Evolutionary conservation across 2,797 vertebrate genomes (phyloP), one percentile per base, ranked within the genome.

Genomic region (Sebastiscus tertius): DNA sequence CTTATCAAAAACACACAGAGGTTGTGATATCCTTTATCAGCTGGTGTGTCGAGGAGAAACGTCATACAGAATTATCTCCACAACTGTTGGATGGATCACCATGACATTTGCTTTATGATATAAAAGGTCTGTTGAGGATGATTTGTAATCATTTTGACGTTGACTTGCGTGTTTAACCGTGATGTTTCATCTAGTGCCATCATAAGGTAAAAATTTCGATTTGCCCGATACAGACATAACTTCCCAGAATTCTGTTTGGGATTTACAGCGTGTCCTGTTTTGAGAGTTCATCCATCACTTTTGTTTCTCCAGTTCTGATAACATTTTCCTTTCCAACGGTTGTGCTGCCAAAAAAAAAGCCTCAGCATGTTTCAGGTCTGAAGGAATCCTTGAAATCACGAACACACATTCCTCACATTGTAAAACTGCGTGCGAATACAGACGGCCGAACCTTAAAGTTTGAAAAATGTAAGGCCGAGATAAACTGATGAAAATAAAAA

Each of bases 1-100:
- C 72, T 79, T 83, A 76, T 85, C 77, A 77, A 27, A 80, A 67
- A 54, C 60, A 80, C 67, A 84, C 69, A 64, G 12, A 62, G 29
- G 2, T 20, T 12, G 22, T 39, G 36, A 69, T 6, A 27, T 65
- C 65, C 1, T 1, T 4, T 65, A 69, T 65, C 67, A 29, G 61
- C 27, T 36, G 55, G 31, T 27, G 26, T 33, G 26, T 2, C 1
- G 49, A 56, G 9, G 64, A 63, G 27, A 39, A 66, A 77, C 20
- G 27, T 14, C 39, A 46, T 16, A 18, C 7, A 18, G 42, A 46
- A 46, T 18, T 46, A 18, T 46, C 16, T 46, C 42, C 14, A 46
- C 0, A 1, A 46, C 42, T 46, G 42, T 42, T 42, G 39, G 39
- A 42, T 42, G 39, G 39, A 42, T 16, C 14, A 16, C 39, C 39